Percentiles rank a stretch among this genome's conserved stretches.
Conservation (phyloP, 2,797 vertebrate species). For the Clamator glandarius region DNA sequence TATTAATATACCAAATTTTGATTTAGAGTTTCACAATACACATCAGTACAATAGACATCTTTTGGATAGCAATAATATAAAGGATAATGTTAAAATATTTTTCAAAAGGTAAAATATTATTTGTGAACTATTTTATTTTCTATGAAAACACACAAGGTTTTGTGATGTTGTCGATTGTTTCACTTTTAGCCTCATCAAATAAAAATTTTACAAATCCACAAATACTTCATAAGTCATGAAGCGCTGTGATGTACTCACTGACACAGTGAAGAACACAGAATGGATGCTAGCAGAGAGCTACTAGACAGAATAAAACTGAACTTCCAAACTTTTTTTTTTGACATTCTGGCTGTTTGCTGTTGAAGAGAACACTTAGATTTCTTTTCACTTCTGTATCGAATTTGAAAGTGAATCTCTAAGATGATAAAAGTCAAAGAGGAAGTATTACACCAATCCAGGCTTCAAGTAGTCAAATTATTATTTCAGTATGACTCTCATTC, state of each 20-base stretch:
- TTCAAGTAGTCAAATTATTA: slow-evolving; percentile 30
- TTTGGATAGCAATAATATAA: background rate
- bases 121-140: background rate
- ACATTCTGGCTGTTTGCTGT: background rate
- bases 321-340: background rate
- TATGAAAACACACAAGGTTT: background rate
- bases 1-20: background rate
- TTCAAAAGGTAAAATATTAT: background rate
- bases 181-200: background rate
- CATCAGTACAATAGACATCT: background rate
- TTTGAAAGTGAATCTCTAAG: background rate
- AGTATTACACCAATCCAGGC: background rate
- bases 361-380: background rate
- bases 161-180: background rate
- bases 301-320: background rate
- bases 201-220: background rate
- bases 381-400: background rate
- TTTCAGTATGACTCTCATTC: slow-evolving; percentile 22
- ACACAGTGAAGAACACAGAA: background rate
- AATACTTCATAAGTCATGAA: background rate
- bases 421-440: background rate
- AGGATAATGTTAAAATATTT: background rate
- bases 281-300: background rate
- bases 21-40: background rate
- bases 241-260: background rate